Evolutionary conservation across 2,797 vertebrate genomes (phyloP).

Genomic region (Pelobates cultripes): DNA sequence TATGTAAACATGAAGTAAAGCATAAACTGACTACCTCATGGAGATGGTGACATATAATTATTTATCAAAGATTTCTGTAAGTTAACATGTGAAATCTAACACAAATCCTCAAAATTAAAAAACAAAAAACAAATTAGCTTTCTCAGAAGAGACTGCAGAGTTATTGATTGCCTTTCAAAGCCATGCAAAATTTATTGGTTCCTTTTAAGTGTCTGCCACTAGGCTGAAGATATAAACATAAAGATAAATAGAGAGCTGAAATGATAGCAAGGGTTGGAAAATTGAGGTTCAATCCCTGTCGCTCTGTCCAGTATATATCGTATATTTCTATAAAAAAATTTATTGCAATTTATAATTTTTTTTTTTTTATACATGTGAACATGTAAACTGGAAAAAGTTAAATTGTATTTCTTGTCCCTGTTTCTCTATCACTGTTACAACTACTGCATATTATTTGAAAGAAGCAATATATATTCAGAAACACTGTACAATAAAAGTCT

Average conservation of each 20-base stretch:
- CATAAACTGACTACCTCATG: no score
- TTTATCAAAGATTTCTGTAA: no score
- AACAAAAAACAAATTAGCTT: conserved; percentile 43
- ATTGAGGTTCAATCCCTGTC: background rate
- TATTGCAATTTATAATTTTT: background rate
- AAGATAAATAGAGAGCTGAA: conserved; percentile 27
- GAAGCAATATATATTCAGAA: no score
- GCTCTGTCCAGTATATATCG: no score
- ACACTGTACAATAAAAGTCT: no score
- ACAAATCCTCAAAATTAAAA: conserved; percentile 26
- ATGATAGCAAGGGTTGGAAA: background rate
- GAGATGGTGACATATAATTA: no score
- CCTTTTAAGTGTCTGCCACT: conserved; percentile 46
- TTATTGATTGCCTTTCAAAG: conserved; percentile 50
- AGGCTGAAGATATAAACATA: conserved; percentile 32
- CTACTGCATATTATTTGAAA: no score
- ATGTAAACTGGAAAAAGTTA: no score
- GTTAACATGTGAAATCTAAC: conserved; percentile 12
- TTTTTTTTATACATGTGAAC: background rate
- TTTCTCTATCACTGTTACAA: no score
- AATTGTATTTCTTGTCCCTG: no score
- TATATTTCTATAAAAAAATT: background rate
- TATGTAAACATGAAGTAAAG: no score
- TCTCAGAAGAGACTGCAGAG: conserved; percentile 40
- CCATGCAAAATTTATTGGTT: conserved; percentile 51